phyloP scores from a whole-genome alignment of 2,113 vertebrate genomes.

The Furnarius figulus region DNA sequence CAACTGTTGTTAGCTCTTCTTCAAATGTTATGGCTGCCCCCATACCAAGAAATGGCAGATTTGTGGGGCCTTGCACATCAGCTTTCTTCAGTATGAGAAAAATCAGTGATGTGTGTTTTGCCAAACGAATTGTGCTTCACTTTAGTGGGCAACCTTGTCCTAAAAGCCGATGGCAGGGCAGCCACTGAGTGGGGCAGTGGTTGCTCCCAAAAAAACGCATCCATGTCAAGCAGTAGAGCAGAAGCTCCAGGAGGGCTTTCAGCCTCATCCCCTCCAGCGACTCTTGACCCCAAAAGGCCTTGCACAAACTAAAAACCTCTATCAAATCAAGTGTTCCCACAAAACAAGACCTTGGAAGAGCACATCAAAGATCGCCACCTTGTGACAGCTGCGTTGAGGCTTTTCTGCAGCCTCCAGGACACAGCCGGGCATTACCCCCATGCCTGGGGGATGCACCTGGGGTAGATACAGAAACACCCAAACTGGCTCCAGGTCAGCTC shows the following conservation, averaged over 20 bases:
- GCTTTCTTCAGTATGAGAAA: background rate
- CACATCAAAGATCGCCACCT: constrained; percentile 25
- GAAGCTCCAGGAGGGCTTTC: background rate
- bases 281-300: background rate
- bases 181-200: background rate
- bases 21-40: background rate
- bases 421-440: fast-evolving
- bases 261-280: background rate
- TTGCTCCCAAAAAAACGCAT: background rate
- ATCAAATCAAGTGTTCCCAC: background rate
- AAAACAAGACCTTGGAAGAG: background rate
- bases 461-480: background rate
- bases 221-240: background rate
- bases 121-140: background rate
- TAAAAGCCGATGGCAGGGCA: background rate
- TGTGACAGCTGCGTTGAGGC: background rate
- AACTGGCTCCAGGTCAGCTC: background rate
- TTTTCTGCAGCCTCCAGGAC: background rate
- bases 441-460: fast-evolving
- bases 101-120: background rate
- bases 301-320: background rate
- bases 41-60: background rate
- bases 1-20: background rate
- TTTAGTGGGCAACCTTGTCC: background rate
- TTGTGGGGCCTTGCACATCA: background rate